Evolutionary conservation across 2,797 vertebrate genomes (phyloP).

Genomic region (Paratrypauchen microcephalus): DNA sequence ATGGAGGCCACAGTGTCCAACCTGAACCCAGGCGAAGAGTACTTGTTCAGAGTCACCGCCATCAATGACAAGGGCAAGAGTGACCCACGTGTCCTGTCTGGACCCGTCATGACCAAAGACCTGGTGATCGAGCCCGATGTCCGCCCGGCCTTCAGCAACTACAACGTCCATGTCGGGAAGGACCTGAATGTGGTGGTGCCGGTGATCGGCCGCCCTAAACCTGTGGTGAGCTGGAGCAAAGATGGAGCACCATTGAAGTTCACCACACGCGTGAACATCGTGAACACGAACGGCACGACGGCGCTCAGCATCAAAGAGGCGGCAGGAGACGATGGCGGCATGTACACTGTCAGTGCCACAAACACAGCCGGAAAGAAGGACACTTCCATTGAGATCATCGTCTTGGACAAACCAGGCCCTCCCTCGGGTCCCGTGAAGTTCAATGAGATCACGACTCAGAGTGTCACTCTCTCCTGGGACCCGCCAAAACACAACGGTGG

Average conservation of each 20-base stretch:
- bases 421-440: slow-evolving; percentile 94
- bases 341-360: slow-evolving; percentile 87
- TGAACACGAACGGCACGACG: slow-evolving; percentile 81
- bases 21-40: slow-evolving; percentile 92
- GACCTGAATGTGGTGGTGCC: slow-evolving; percentile 91
- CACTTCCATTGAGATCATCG: slow-evolving; percentile 89
- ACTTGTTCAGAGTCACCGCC: slow-evolving; percentile 93
- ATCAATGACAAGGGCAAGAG: slow-evolving; percentile 98
- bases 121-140: slow-evolving; percentile 95
- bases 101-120: slow-evolving; percentile 93
- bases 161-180: slow-evolving; percentile 91
- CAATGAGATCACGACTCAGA: slow-evolving; percentile 93
- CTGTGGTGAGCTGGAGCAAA: slow-evolving; percentile 90
- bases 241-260: slow-evolving; percentile 89
- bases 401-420: slow-evolving; percentile 95
- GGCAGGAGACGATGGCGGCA: slow-evolving; percentile 90
- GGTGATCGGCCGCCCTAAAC: slow-evolving; percentile 92
- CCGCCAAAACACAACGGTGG: slow-evolving; percentile 91
- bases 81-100: slow-evolving; percentile 92
- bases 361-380: slow-evolving; percentile 92
- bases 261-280: slow-evolving; percentile 91
- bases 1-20: slow-evolving; percentile 89
- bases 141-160: slow-evolving; percentile 90
- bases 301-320: slow-evolving; percentile 91
- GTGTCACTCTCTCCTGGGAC: slow-evolving; percentile 92